Conservation (phyloP, 1,140 invertebrate species). For the Coptotermes formosanus region DNA sequence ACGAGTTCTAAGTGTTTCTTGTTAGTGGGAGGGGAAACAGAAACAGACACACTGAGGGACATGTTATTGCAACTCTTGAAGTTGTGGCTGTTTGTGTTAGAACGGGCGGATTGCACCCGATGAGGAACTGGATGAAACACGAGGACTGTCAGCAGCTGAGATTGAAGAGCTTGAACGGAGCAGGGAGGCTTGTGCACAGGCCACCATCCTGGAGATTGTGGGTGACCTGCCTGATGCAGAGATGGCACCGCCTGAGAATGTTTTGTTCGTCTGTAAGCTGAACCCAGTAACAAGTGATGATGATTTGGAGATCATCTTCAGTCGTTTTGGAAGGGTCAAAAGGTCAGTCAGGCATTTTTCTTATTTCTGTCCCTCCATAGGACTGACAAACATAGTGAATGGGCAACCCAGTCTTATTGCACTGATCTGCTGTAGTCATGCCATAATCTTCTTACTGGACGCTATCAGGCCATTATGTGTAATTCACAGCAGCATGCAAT, state of each 20-base stretch:
- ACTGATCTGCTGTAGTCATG: no score
- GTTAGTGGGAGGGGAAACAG: neutral
- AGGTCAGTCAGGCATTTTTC: slow-evolving; percentile 49
- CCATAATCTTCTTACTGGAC: no score
- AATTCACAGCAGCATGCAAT: no score
- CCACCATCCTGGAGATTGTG: slow-evolving; percentile 97
- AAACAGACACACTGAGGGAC: neutral
- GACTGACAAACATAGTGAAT: no score
- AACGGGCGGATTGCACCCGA: slow-evolving; percentile 91
- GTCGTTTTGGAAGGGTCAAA: slow-evolving; percentile 91
- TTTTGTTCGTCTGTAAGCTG: slow-evolving; percentile 99
- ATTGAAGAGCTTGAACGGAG: slow-evolving; percentile 85
- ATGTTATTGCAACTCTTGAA: slow-evolving; percentile 26
- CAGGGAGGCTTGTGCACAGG: slow-evolving; percentile 92
- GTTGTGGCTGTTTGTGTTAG: slow-evolving; percentile 47
- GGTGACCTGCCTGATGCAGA: slow-evolving; percentile 97
- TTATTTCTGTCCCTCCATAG: neutral
- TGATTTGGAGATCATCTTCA: slow-evolving; percentile 97
- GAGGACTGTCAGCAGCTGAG: slow-evolving; percentile 80
- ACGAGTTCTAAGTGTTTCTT: no score
- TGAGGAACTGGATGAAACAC: slow-evolving; percentile 90
- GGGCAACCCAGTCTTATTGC: no score
- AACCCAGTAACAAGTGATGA: slow-evolving; percentile 99
- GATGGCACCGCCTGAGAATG: slow-evolving; percentile 97
- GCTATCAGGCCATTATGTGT: no score